phyloP scores from a whole-genome alignment of 1,140 invertebrate species.

The Tribolium madens region DNA sequence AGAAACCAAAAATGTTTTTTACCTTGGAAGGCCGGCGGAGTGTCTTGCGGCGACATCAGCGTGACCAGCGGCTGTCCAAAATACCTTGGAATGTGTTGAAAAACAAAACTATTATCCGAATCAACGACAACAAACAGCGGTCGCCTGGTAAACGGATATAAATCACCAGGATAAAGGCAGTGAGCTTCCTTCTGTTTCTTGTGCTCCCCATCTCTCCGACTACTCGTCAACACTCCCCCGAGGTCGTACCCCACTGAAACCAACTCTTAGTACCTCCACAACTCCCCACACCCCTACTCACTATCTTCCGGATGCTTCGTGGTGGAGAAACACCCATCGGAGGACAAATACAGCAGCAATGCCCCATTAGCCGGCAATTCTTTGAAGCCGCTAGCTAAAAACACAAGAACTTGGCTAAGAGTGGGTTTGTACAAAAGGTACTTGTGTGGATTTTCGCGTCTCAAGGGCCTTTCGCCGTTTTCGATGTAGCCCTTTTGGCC shows the following conservation, averaged over 20 bases:
- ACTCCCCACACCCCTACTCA: slow-evolving; percentile 69
- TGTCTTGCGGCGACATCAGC: slow-evolving; percentile 93
- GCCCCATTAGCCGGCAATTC: slow-evolving; percentile 93
- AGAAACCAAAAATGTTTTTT: no score
- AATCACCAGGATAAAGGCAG: slow-evolving; percentile 92
- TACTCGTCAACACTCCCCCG: slow-evolving; percentile 90
- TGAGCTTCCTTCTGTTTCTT: slow-evolving; percentile 80
- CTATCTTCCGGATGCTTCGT: slow-evolving; percentile 91
- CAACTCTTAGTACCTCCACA: not conserved
- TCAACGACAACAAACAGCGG: slow-evolving; percentile 95
- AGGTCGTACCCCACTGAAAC: slow-evolving; percentile 89
- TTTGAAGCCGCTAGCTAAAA: slow-evolving; percentile 93
- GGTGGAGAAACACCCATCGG: slow-evolving; percentile 91
- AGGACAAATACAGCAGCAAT: slow-evolving; percentile 92
- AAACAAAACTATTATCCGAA: slow-evolving; percentile 95
- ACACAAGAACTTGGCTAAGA: slow-evolving; percentile 93
- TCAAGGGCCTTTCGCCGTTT: slow-evolving; percentile 75
- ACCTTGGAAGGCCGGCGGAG: slow-evolving; percentile 87
- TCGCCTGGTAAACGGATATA: slow-evolving; percentile 91
- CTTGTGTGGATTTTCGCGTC: slow-evolving; percentile 96
- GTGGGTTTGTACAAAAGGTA: slow-evolving; percentile 96
- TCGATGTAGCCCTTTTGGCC: slow-evolving; percentile 73
- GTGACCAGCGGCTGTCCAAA: slow-evolving; percentile 96
- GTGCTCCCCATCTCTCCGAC: slow-evolving; percentile 81
- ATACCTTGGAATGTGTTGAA: slow-evolving; percentile 91